phyloP scores from a whole-genome alignment of 2,797 vertebrate species.

The Petrocephalus sullivani region DNA sequence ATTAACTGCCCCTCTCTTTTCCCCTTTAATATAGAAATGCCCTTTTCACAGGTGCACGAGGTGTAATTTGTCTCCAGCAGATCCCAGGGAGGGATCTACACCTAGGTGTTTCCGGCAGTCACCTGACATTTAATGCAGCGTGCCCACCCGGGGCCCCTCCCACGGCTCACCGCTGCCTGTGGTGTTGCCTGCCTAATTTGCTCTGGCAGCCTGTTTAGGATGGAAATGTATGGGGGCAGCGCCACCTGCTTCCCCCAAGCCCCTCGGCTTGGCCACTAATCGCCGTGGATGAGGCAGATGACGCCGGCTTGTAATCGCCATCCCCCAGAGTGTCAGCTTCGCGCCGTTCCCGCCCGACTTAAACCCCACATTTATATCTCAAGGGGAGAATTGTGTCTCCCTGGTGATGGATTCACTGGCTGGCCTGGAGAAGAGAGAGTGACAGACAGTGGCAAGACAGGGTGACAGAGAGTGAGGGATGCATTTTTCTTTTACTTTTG shows the following conservation, averaged over 20 bases:
- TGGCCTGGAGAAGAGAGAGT: neutral
- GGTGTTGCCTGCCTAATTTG: neutral
- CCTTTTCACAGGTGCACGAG: neutral
- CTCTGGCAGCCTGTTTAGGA: slow-evolving; percentile 54
- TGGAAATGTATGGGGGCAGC: slow-evolving; percentile 62
- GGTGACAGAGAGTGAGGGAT: neutral
- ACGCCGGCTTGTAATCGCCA: slow-evolving; percentile 59
- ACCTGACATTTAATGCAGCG: slow-evolving; percentile 35
- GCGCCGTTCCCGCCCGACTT: slow-evolving; percentile 23
- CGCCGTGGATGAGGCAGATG: slow-evolving; percentile 52
- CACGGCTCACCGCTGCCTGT: neutral
- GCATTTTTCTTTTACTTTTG: neutral
- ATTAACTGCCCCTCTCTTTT: neutral
- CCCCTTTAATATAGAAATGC: slow-evolving; percentile 3
- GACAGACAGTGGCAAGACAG: neutral
- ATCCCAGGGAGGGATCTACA: neutral
- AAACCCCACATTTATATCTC: slow-evolving; percentile 5
- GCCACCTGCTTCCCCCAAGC: slow-evolving; percentile 44
- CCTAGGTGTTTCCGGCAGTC: neutral
- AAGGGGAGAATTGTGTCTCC: neutral
- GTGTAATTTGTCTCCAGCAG: neutral
- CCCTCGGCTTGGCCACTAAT: slow-evolving; percentile 49
- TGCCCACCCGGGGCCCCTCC: slow-evolving; percentile 14
- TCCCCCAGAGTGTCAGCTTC: slow-evolving; percentile 44
- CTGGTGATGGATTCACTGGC: neutral